Percentiles rank a stretch among this genome's conserved stretches.
These are phyloP conservation scores for Physocephala rufipes DNA, from an alignment of 2,888 invertebrate species.

Conservation along the genomic window DNA sequence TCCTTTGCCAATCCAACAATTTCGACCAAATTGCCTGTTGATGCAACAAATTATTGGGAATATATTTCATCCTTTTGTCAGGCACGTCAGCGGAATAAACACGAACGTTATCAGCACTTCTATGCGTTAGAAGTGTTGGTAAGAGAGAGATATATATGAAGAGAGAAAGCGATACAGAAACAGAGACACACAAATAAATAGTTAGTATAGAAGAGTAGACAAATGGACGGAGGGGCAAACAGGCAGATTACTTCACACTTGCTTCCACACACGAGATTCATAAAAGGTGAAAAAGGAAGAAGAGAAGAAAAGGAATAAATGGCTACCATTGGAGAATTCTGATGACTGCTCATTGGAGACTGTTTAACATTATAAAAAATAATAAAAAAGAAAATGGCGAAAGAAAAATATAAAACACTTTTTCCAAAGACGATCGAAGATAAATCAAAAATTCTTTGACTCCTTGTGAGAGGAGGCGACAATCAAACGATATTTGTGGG, in stretches of 20 bases:
- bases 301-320: conserved; percentile 22
- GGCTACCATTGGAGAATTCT: conserved; percentile 33
- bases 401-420: too few species aligned
- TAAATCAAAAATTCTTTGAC: too few species aligned
- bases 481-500: too few species aligned
- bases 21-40: conserved; percentile 27
- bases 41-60: conserved; percentile 37
- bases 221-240: not conserved
- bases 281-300: not conserved
- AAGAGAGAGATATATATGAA: too few species aligned
- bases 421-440: too few species aligned
- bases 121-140: too few species aligned
- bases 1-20: not conserved
- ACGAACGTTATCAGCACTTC: conserved; percentile 6
- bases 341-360: conserved; percentile 34
- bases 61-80: conserved; percentile 30
- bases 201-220: not conserved
- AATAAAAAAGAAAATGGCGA: too few species aligned
- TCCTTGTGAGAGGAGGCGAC: too few species aligned
- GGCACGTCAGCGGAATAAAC: conserved; percentile 18
- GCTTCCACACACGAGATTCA: not conserved
- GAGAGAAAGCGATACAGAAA: too few species aligned
- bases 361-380: too few species aligned
- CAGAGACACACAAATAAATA: conserved; percentile 9
- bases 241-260: conserved; percentile 7